Base-by-base conservation (phyloP, 2,888 invertebrate genomes). In the Homarus gammarus region DNA sequence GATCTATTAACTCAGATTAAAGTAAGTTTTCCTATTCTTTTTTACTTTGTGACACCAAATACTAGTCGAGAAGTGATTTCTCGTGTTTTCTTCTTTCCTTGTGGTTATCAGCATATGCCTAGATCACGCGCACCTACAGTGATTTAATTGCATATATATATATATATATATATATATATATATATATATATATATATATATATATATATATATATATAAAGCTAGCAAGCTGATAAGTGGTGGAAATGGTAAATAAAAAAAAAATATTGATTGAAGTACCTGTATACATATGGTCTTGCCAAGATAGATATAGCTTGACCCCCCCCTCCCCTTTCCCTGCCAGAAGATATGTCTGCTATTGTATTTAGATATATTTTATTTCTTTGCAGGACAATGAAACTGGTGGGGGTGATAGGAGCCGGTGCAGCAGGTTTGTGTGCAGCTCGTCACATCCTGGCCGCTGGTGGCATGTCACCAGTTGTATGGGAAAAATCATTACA, bases 391-490 rank as follows among this genome's bases (percentile, higher is more conserved):
- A 79, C 49, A 51, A 90, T 87, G 87, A 38, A 81, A 44, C 51
- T 64, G 18, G 87, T 83, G 18, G 91, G 83, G 1, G 68, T 98
- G 68, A 96, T 98, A 93, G 98, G 98, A 22, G 97, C 97, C 1
- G 98, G 98, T 2, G 97, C 97, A 0, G 97, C 98, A 0, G 98
- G 98, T 0, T 95, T 98, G 56, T 96, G 96, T 93, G 96, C 97
- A 0, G 96, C 97, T 0, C 95, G 96, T 51, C 96, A 97, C 93
- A 94, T 96, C 90, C 90, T 92, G 6, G 94, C 95, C 91, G 38
- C 82, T 1, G 6, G 81, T 22, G 40, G 68, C 33, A 68, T 75
- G 27, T 27, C 36, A 5, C 87, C 82, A 22, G 36, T 75, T 6
- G 85, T 90, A 44, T 90, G 85, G 84, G 84, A 89, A 40, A 70